phyloP scores from a whole-genome alignment of 2,797 vertebrate genomes.

The Neopelma chrysocephalum region DNA sequence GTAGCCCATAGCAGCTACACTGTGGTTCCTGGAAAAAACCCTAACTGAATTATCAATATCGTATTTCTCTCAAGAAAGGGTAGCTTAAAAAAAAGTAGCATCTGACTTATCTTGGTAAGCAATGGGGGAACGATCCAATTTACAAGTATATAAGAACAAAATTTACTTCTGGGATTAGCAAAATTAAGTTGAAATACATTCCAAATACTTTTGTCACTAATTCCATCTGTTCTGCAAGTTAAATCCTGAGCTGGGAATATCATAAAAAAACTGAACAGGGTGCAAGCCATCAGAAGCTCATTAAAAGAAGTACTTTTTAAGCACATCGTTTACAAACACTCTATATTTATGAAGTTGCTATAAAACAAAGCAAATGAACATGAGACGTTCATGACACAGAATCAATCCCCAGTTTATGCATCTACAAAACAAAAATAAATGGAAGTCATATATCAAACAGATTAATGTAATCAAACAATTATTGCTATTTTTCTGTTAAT shows the following conservation, averaged over 20 bases:
- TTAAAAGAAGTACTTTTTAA: slow-evolving; percentile 6
- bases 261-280: neutral
- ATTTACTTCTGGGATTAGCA: neutral
- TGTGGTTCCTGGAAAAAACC: neutral
- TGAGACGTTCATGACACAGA: neutral
- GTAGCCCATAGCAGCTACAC: neutral
- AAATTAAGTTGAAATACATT: slow-evolving; percentile 38
- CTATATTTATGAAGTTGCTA: neutral
- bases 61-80: neutral
- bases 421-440: neutral
- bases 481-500: neutral
- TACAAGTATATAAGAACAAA: neutral
- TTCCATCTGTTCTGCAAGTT: slow-evolving; percentile 39
- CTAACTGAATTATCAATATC: neutral
- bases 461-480: neutral
- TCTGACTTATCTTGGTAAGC: neutral
- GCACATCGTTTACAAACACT: neutral
- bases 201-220: neutral
- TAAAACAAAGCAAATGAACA: neutral
- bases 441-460: neutral
- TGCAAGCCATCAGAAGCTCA: neutral
- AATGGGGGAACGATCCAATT: neutral
- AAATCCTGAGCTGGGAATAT: slow-evolving; percentile 18
- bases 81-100: neutral
- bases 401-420: neutral